Base-by-base conservation (phyloP, 2,888 invertebrate species). In the Drosophila cognata region DNA sequence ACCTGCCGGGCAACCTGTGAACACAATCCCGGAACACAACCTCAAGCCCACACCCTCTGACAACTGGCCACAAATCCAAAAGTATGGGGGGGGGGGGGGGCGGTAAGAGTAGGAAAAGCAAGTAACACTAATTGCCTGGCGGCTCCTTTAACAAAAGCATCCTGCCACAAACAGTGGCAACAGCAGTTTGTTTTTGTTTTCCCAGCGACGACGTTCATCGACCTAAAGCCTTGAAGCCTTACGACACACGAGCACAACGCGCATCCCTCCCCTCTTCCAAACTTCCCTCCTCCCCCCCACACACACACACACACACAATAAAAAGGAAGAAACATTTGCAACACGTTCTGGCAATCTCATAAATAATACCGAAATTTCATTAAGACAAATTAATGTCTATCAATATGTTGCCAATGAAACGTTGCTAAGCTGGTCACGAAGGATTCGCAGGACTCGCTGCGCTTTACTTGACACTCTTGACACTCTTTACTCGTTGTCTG, bases 351-450 rank as follows among this genome's bases (percentile, higher is more conserved):
- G 80, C 88, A 91, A 92, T 92, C 89, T 90, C 92, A 93, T 93
- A 93, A 93, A 93, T 93, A 91, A 92, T 83, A 82, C 56, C 76
- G 83, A 91, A 92, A 91, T 92, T 93, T 93, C 93, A 93, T 93
- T 93, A 92, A 92, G 92, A 93, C 92, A 92, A 93, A 93, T 93
- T 93, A 93, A 92, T 93, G 92, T 93, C 93, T 92, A 91, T 92
- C 93, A 93, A 93, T 93, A 93, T 93, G 93, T 93, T 92, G 91
- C 93, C 92, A 79, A 41, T 50, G 59, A 63, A 53, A 57, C 59
- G 53, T 33, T 64, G 31, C 52, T 21, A 33, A 18, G 25, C 77
- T 52, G 62, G 61, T 65, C 61, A 59, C 38, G 35, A 33, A 29
- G 8, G 25, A 33, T 11, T 8, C n/a, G 31, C 29, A 25, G 46